Conservation (phyloP, 2,888 invertebrate genomes). For the Amphipyra tragopoginis region DNA sequence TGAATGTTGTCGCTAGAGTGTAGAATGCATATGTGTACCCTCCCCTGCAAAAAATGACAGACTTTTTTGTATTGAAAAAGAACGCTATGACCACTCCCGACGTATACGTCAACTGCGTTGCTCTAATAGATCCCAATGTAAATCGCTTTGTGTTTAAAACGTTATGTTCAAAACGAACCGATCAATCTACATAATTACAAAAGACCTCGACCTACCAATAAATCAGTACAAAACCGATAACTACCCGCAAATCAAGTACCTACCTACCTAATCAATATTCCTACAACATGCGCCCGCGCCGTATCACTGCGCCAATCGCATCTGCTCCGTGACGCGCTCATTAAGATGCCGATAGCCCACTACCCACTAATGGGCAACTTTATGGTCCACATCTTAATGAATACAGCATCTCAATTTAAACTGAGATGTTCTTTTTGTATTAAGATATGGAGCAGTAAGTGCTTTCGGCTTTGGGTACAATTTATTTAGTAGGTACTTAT, state of each 20-base stretch:
- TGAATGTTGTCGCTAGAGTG: too few species aligned
- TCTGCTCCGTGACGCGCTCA: slow-evolving; percentile 72
- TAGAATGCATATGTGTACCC: too few species aligned
- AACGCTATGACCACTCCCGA: too few species aligned
- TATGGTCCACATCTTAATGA: slow-evolving; percentile 53
- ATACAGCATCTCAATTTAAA: slow-evolving; percentile 53
- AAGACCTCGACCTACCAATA: neutral
- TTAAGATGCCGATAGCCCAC: slow-evolving; percentile 63
- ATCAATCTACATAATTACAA: too few species aligned
- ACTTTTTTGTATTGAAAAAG: too few species aligned
- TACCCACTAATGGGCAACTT: slow-evolving; percentile 49
- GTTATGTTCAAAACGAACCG: too few species aligned
- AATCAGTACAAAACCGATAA: slow-evolving; percentile 13
- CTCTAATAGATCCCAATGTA: too few species aligned
- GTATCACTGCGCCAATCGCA: slow-evolving; percentile 65
- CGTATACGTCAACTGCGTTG: too few species aligned
- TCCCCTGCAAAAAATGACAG: too few species aligned
- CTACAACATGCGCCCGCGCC: slow-evolving; percentile 4
- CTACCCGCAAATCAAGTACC: slow-evolving; percentile 11
- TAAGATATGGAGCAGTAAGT: slow-evolving; percentile 43
- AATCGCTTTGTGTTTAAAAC: too few species aligned
- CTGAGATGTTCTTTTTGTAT: slow-evolving; percentile 33
- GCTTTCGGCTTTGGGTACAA: slow-evolving; percentile 23
- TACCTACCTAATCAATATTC: slow-evolving; percentile 26
- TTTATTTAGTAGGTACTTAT: slow-evolving; percentile 9